phyloP scores from a whole-genome alignment of 2,113 vertebrate species.

The Bubo bubo region DNA sequence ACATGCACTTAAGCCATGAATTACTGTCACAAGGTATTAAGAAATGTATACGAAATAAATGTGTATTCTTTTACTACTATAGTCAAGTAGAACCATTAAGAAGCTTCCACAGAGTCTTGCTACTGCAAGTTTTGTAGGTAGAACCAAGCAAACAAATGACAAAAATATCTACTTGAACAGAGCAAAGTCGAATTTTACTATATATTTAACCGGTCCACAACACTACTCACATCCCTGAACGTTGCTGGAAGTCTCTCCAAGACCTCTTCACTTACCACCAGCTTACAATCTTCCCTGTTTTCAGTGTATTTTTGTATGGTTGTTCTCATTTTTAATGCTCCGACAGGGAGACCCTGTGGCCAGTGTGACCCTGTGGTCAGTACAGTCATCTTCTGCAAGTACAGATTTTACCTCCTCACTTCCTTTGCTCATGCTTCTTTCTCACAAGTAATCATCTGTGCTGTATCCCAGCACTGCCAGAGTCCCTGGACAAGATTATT shows the following conservation, averaged over 20 bases:
- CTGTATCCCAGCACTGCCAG: background rate
- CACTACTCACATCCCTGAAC: background rate
- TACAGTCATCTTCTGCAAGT: background rate
- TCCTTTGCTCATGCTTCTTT: background rate
- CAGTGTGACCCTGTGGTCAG: background rate
- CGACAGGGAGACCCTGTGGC: background rate
- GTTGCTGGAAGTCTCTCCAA: background rate
- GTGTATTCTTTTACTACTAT: background rate
- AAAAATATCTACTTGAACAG: background rate
- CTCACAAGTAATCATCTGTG: background rate
- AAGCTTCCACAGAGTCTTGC: background rate
- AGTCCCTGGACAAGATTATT: no score
- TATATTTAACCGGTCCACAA: background rate
- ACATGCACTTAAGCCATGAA: background rate
- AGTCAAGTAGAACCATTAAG: background rate
- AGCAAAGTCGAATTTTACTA: background rate
- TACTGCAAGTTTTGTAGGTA: background rate
- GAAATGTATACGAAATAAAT: background rate
- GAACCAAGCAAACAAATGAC: background rate
- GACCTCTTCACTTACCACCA: background rate
- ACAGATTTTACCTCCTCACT: background rate
- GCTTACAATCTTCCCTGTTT: background rate
- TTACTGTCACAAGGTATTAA: background rate
- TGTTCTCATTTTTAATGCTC: background rate
- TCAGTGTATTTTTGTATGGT: no score